Evolutionary conservation across 2,888 invertebrate genomes (phyloP).

Genomic region (Herminia tarsipennalis): DNA sequence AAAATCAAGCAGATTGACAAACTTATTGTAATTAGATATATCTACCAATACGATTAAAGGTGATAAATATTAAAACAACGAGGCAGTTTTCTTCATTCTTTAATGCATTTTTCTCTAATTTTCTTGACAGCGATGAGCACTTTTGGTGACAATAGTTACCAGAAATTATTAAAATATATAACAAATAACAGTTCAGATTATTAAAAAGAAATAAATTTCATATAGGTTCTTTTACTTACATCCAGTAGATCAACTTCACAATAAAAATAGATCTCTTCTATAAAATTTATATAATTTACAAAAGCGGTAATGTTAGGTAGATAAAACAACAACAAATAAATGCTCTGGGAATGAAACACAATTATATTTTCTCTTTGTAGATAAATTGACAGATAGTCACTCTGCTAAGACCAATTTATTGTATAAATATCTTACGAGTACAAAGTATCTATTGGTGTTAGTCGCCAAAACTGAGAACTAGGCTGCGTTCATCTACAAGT

Average conservation of each 20-base stretch:
- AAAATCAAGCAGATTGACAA: too few species aligned
- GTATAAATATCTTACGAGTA: constrained; percentile 82
- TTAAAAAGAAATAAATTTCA: constrained; percentile 70
- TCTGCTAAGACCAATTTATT: constrained; percentile 80
- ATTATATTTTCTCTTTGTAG: constrained; percentile 72
- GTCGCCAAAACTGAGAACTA: constrained; percentile 82
- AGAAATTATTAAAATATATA: constrained; percentile 80
- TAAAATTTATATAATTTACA: constrained; percentile 85
- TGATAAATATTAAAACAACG: constrained; percentile 62
- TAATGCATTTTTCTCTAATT: constrained; percentile 86
- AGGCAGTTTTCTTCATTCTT: constrained; percentile 80
- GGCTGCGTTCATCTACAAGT: constrained; percentile 81
- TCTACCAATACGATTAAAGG: too few species aligned
- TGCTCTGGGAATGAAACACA: constrained; percentile 81
- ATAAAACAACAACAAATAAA: constrained; percentile 81
- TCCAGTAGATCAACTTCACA: constrained; percentile 80
- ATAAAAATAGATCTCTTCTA: constrained; percentile 86
- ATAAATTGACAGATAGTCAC: constrained; percentile 83
- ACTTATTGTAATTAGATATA: too few species aligned
- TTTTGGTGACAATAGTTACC: constrained; percentile 88
- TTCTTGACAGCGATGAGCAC: constrained; percentile 89
- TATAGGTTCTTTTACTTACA: constrained; percentile 70
- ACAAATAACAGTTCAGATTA: constrained; percentile 77
- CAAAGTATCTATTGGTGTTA: constrained; percentile 82
- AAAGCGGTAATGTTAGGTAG: constrained; percentile 77